Base-by-base conservation (phyloP, 92 coral and sea anemone genomes). In the Parazoanthus swiftii region DNA sequence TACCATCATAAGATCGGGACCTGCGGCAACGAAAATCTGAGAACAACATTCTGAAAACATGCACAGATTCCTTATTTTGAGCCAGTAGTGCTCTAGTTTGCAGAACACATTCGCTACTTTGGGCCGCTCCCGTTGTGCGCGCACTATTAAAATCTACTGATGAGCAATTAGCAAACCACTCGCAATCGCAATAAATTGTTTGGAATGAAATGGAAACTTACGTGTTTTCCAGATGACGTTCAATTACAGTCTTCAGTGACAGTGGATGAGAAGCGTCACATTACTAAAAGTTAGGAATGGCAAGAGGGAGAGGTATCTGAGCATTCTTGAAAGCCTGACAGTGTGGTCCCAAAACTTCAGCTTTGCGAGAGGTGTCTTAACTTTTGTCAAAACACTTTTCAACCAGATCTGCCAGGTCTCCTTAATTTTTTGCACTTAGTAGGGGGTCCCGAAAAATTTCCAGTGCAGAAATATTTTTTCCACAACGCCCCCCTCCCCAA, bases 101-200 rank as follows among this genome's bases (percentile, higher is more conserved):
- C 25, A 21, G 25, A 18, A 66, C 6, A 71, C 70, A 38, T 71
- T 29, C 16, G 78, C 43, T 46, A 5, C 63, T 84, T 51, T 71
- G 37, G 37, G n/a, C 0, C 42, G 44, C 48, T 74, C 82, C 66
- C 39, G 51, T 18, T 3, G 68, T 79, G 87, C 50, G 79, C 33
- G 48, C 36, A 68, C 58, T 70, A 16, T 71, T 70, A 72, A 84
- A 26, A 68, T 44, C 23, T 21, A 35, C 65, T 84, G 79, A 84
- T 71, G 79, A 33, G 87, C 79, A 72, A 71, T 84, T 84, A 70
- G 77, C 77, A 73, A 71, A 71, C 85, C 15, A 35, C 26, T 71
- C 58, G 87, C 66, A 73, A 71, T 67, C 65, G 43, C 68, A 84
- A 70, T 84, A 84, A 73, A 84, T 84, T 84, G 87, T 50, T 70